Evolutionary conservation across 2,113 vertebrate species (phyloP), one percentile per base, ranked within the genome.

Genomic region (Sinocyclocheilus maitianheensis): DNA sequence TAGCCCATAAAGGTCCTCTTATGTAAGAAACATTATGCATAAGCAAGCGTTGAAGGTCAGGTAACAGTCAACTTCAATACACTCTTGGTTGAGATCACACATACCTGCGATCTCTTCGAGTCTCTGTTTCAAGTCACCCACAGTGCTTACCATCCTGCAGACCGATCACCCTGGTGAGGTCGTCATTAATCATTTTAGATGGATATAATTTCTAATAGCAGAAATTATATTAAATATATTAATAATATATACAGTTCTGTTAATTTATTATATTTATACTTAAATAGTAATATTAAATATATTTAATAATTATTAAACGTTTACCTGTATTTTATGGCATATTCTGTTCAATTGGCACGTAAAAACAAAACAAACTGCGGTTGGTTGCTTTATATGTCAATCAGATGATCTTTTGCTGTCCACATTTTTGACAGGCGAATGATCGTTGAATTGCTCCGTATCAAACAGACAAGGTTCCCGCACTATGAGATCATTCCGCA

Each of bases 91-190:
- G 14, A 71, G 78, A 85, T 77, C 72, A 78, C 46, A 69, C 77
- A 69, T 62, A 81, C 60, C 40, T 77, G 53, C 7, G 0, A 34
- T 34, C 55, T 10, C 20, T 58, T 75, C 6, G n/a, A 22, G 69
- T 74, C 40, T 84, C 74, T 51, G 26, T 77, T 55, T 53, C 13
- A 10, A 55, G 76, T 77, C 76, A 48, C 40, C 34, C 6, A 76
- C 43, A 16, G 51, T 12, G 20, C 71, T 74, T n/a, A 46, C 40
- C 22, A 5, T 48, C 72, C 80, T 72, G 75, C 69, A 88, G 43
- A 43, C 71, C 43, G 40, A 69, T 72, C 63, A 85, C 87, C 30
- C 67, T 34, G n/a, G 24, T 71, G 77, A 82, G 84, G 84, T 88
- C 87, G 46, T 3, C 43, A 3, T 1, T 46, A 11, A 7, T 46